These are phyloP conservation scores for Siniperca knerii DNA, from an alignment of 2,113 vertebrate genomes.

Conservation along the genomic window DNA sequence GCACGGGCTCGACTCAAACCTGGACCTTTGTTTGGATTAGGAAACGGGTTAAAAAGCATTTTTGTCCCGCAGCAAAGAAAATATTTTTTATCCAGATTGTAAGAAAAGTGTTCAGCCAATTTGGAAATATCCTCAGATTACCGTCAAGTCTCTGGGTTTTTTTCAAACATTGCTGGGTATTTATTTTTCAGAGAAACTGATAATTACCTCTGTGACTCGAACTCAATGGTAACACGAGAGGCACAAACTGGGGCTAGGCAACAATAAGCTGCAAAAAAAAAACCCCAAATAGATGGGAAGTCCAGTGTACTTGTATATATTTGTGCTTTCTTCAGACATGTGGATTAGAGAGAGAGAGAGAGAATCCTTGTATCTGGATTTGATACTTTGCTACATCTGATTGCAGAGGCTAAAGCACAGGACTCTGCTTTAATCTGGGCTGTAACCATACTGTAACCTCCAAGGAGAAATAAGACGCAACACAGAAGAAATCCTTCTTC, in stretches of 20 bases:
- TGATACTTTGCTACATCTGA: not conserved
- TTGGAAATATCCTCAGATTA: not conserved
- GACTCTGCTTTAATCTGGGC: not conserved
- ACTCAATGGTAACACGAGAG: not conserved
- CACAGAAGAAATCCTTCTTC: slow-evolving; percentile 57
- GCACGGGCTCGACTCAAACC: too few species aligned
- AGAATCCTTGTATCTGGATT: not conserved
- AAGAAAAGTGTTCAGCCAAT: not conserved
- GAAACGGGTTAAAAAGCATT: not conserved
- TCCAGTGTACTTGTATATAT: not conserved
- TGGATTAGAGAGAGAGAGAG: not conserved
- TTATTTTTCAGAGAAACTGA: not conserved
- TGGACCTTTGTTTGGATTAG: too few species aligned
- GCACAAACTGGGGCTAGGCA: not conserved
- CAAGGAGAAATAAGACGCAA: slow-evolving; percentile 58
- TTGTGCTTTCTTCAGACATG: not conserved
- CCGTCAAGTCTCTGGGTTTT: not conserved
- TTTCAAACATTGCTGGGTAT: not conserved
- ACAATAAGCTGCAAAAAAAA: not conserved
- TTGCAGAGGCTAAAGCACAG: not conserved
- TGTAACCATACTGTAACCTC: not conserved
- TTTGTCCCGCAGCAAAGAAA: not conserved
- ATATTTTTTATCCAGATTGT: not conserved
- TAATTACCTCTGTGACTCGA: not conserved
- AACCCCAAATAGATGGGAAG: not conserved